Percentiles rank a stretch among this genome's conserved stretches.
Evolutionary conservation across 1,140 invertebrate genomes (phyloP).

Genomic region (Paraescarpia echinospica): DNA sequence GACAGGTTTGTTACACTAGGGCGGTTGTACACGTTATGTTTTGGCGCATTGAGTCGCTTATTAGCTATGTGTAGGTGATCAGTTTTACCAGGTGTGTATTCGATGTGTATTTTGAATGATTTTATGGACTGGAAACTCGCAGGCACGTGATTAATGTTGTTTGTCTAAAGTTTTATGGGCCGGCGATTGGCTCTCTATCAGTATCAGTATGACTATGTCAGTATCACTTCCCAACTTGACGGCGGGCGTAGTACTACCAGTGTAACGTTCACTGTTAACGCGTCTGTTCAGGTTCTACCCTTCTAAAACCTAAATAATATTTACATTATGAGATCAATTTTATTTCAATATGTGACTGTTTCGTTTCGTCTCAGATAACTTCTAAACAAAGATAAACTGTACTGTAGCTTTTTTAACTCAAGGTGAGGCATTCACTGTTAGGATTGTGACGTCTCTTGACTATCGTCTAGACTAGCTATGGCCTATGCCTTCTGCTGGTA

Average conservation of each 20-base stretch:
- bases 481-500: no score
- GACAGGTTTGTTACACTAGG: slow-evolving; percentile 4
- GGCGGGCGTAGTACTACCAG: neutral
- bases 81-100: neutral
- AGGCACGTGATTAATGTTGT: neutral
- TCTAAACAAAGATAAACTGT: neutral
- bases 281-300: neutral
- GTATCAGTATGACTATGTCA: no score
- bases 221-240: neutral
- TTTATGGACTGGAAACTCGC: neutral
- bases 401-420: neutral
- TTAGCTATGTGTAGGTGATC: neutral
- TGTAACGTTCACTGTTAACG: neutral
- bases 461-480: neutral
- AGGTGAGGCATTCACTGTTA: neutral
- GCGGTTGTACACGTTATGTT: neutral
- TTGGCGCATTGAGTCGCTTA: neutral
- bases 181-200: neutral
- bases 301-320: neutral
- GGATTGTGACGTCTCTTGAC: neutral
- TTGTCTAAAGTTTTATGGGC: slow-evolving; percentile 5
- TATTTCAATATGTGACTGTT: neutral
- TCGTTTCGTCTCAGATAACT: neutral
- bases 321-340: neutral
- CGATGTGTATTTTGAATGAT: neutral